Evolutionary conservation across 2,888 invertebrate species (phyloP).

Genomic region (Aphrophora alni): DNA sequence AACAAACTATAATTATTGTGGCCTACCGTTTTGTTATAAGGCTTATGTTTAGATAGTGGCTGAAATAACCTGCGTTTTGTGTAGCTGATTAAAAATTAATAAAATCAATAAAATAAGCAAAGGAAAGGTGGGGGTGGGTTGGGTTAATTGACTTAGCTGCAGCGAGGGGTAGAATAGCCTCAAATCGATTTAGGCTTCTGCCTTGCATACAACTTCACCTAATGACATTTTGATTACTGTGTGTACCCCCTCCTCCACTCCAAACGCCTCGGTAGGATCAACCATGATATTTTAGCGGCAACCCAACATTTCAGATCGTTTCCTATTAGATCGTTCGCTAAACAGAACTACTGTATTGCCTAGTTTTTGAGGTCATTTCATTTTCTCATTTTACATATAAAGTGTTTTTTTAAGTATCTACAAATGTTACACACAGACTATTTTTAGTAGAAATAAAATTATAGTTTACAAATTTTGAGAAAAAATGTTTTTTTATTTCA

Average conservation of each 20-base stretch:
- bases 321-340: background rate
- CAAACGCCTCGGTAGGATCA: background rate
- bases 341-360: too few relatives aligned
- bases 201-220: conserved; percentile 24
- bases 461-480: too few relatives aligned
- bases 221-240: conserved; percentile 36
- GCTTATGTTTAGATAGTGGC: too few relatives aligned
- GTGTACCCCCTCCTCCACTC: background rate
- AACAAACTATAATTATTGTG: too few relatives aligned
- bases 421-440: too few relatives aligned
- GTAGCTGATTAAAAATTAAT: conserved; percentile 3
- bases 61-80: background rate
- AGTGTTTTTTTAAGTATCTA: too few relatives aligned
- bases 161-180: background rate
- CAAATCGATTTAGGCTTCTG: background rate
- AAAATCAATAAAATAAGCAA: background rate
- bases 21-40: too few relatives aligned
- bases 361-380: too few relatives aligned
- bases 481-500: too few relatives aligned
- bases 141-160: background rate
- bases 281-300: background rate
- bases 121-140: background rate
- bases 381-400: too few relatives aligned
- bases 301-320: background rate
- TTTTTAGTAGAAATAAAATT: too few relatives aligned